phyloP scores from a whole-genome alignment of 2,888 invertebrate species.

The Fragum sueziense region DNA sequence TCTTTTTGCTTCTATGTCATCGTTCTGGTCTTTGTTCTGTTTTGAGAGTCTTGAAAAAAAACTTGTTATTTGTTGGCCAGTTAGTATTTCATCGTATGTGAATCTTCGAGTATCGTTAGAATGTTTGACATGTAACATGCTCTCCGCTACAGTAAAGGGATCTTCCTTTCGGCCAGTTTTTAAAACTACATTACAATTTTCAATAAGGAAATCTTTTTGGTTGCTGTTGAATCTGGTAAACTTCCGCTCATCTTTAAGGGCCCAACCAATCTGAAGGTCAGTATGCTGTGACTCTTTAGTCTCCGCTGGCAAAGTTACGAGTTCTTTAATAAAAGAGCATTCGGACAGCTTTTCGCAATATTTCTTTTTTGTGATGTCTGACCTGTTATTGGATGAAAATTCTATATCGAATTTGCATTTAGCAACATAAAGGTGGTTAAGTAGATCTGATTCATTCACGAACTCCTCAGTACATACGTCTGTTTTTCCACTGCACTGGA shows the following conservation, averaged over 20 bases:
- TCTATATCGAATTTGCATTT: neutral
- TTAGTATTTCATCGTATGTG: neutral
- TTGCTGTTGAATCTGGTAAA: neutral
- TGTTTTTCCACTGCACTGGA: neutral
- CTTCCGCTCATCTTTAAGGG: neutral
- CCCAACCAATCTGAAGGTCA: neutral
- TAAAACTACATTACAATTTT: neutral
- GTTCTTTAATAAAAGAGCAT: neutral
- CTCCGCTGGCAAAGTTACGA: neutral
- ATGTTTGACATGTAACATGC: neutral
- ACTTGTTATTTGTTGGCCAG: neutral
- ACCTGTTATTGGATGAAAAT: neutral
- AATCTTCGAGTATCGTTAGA: neutral
- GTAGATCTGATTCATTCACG: neutral
- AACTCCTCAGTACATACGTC: neutral
- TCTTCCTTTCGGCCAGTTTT: neutral
- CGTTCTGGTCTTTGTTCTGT: neutral
- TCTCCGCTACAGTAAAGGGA: neutral
- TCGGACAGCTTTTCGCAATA: neutral
- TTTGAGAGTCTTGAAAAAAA: neutral
- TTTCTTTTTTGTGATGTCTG: neutral
- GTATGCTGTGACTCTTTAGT: neutral
- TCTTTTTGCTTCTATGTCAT: slow-evolving; percentile 4
- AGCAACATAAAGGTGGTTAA: neutral
- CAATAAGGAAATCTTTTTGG: neutral